Conservation (phyloP, 1,140 invertebrate species). For the Drosophila murphyi region DNA sequence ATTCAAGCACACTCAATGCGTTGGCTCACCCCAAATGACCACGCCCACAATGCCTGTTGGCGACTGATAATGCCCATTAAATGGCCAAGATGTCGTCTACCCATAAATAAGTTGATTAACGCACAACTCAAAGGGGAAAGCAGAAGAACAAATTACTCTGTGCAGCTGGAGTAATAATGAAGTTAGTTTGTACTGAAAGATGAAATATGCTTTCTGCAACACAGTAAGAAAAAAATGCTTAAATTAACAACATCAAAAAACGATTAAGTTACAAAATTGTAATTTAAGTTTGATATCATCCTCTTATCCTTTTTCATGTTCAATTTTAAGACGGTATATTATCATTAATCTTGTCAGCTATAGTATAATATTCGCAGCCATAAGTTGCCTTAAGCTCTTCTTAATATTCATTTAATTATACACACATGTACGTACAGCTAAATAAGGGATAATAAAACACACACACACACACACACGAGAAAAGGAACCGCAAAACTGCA, state of each 20-base stretch:
- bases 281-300: too few relatives aligned
- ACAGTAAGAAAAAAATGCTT: neutral
- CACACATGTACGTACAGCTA: slow-evolving; percentile 24
- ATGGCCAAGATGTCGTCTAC: slow-evolving; percentile 26
- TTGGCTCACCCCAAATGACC: slow-evolving; percentile 8
- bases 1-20: slow-evolving; percentile 15
- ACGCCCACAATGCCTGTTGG: slow-evolving; percentile 32
- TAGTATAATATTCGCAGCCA: too few relatives aligned
- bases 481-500: slow-evolving; percentile 41
- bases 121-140: neutral
- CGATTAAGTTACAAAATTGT: too few relatives aligned
- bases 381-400: neutral
- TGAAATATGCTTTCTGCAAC: neutral
- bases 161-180: neutral
- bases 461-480: neutral
- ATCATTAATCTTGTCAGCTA: too few relatives aligned
- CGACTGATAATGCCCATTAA: slow-evolving; percentile 51
- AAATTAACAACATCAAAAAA: neutral
- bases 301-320: too few relatives aligned
- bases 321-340: too few relatives aligned
- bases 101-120: slow-evolving; percentile 62
- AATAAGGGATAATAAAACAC: slow-evolving; percentile 13
- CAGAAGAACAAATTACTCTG: neutral
- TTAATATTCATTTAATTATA: slow-evolving; percentile 1
- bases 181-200: neutral